Percentiles rank a stretch among this genome's conserved stretches.
Evolutionary conservation across 2,888 invertebrate genomes (phyloP).

Genomic region (Rhimphoctona megacephalus): DNA sequence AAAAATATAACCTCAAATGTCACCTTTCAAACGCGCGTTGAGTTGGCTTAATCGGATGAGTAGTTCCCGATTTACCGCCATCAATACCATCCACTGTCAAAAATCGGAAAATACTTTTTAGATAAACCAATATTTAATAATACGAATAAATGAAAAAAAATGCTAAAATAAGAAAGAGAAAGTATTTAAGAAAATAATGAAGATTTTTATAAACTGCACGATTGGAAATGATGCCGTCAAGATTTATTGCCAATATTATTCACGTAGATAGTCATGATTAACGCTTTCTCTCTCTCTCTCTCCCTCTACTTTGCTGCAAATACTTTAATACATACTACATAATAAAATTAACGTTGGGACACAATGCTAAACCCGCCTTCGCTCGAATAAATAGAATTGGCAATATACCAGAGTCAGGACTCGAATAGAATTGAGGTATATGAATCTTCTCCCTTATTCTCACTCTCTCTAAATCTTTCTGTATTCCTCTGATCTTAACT

Average conservation of each 20-base stretch:
- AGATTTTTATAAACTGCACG: background rate
- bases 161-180: background rate
- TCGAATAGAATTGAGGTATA: conserved; percentile 83
- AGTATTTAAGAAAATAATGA: background rate
- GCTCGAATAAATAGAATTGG: conserved; percentile 84
- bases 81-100: no score
- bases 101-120: no score
- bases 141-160: background rate
- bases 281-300: conserved; percentile 30
- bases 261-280: conserved; percentile 9
- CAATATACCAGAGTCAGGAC: conserved; percentile 80
- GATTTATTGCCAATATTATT: conserved; percentile 34
- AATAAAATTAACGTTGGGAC: conserved; percentile 82
- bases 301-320: background rate
- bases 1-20: no score
- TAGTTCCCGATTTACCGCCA: no score
- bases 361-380: conserved; percentile 83
- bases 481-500: conserved; percentile 11
- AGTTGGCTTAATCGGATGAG: no score
- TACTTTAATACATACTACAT: conserved; percentile 69
- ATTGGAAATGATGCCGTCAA: conserved; percentile 4
- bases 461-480: conserved; percentile 47
- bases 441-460: conserved; percentile 74
- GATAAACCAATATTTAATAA: no score
- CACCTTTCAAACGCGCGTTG: no score